Evolutionary conservation across 2,797 vertebrate species (phyloP).

Genomic region (Tragelaphus eurycerus): DNA sequence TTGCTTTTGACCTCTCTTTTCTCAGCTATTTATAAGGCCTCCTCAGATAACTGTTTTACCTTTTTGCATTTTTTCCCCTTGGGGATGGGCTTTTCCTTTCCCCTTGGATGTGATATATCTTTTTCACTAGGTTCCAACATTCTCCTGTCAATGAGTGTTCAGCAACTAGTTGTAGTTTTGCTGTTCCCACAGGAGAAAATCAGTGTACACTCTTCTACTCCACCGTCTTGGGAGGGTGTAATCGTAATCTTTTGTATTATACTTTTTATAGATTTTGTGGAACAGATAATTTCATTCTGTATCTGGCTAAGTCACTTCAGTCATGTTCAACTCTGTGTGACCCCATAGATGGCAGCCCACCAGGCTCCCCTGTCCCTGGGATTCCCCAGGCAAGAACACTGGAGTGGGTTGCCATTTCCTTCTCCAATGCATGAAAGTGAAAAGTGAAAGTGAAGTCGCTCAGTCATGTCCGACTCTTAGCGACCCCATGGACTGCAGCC

Average conservation of each 20-base stretch:
- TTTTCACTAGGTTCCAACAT: background rate
- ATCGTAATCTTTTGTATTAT: background rate
- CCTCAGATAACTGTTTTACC: background rate
- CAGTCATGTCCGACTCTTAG: too few relatives aligned
- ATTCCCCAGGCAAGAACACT: too few relatives aligned
- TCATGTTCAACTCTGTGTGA: too few relatives aligned
- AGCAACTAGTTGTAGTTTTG: background rate
- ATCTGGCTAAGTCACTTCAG: background rate
- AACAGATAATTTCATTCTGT: background rate
- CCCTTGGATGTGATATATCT: background rate
- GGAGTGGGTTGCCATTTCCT: too few relatives aligned
- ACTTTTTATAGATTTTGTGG: background rate
- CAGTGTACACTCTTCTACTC: background rate
- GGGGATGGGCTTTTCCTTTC: background rate
- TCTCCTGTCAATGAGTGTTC: background rate
- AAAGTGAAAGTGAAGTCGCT: too few relatives aligned
- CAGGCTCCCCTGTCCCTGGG: too few relatives aligned
- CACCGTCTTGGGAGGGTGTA: background rate
- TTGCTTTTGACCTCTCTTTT: background rate
- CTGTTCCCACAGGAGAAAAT: background rate
- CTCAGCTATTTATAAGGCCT: background rate
- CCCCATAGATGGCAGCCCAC: too few relatives aligned
- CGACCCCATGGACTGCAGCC: too few relatives aligned
- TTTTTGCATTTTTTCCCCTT: background rate
- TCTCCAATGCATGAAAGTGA: too few relatives aligned